These are phyloP conservation scores for Gambusia affinis DNA, from an alignment of 2,113 vertebrate species.

Conservation along the genomic window DNA sequence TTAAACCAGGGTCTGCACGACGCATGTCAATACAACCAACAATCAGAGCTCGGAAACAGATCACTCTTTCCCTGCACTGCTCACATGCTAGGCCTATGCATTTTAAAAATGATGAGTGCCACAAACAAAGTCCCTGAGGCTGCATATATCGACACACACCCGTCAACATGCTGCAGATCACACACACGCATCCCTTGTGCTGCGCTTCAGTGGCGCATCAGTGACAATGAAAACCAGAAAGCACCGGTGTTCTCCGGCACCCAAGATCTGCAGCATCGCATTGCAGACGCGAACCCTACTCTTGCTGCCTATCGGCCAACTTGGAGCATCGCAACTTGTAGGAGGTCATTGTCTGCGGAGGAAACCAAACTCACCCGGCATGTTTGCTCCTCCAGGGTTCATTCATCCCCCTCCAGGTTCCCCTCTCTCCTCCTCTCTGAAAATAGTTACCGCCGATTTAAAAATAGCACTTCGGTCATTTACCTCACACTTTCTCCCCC, in stretches of 20 bases:
- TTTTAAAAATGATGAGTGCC: not conserved
- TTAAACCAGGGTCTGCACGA: not conserved
- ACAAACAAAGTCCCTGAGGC: constrained; percentile 5
- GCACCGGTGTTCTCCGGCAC: not conserved
- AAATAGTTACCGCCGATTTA: constrained; percentile 48
- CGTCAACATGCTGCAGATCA: constrained; percentile 33
- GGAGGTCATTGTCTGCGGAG: constrained; percentile 48
- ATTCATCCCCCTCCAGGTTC: constrained; percentile 49
- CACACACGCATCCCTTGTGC: constrained; percentile 67
- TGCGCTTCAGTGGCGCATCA: constrained; percentile 38
- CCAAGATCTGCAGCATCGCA: too few species aligned
- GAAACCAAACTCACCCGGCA: constrained; percentile 17
- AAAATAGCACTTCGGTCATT: constrained; percentile 57
- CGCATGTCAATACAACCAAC: not conserved
- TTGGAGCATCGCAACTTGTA: constrained; percentile 41
- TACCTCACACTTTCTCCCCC: constrained; percentile 59
- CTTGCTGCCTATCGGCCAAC: not conserved
- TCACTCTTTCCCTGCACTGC: not conserved
- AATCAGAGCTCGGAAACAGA: not conserved
- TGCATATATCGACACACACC: constrained; percentile 1
- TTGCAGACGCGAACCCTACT: not conserved
- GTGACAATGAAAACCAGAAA: not conserved
- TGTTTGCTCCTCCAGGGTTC: constrained; percentile 3
- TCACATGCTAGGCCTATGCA: not conserved
- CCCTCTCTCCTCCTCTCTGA: constrained; percentile 39